Evolutionary conservation across 2,113 vertebrate genomes (phyloP).

Genomic region (Drymodes brunneopygia): DNA sequence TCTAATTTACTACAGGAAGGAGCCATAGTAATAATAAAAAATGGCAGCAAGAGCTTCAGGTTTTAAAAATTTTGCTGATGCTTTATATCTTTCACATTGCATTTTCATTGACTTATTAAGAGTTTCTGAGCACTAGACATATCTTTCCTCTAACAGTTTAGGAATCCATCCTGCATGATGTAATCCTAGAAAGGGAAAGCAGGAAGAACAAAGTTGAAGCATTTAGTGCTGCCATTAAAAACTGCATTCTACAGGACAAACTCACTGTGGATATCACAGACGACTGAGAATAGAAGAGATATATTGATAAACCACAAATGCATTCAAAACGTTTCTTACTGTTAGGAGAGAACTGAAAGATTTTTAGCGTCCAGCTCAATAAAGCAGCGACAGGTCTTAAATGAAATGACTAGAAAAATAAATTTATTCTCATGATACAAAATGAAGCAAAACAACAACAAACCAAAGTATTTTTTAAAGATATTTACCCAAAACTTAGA

Average conservation of each 20-base stretch:
- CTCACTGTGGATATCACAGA: not conserved
- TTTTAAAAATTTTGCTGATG: not conserved
- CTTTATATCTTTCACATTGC: not conserved
- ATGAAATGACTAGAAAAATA: not conserved
- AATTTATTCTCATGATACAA: not conserved
- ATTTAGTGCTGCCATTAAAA: not conserved
- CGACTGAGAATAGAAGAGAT: not conserved
- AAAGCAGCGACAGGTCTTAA: not conserved
- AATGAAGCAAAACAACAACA: not conserved
- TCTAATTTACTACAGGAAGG: not conserved
- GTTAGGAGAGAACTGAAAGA: not conserved
- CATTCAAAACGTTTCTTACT: not conserved
- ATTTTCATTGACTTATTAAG: not conserved
- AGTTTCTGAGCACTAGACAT: not conserved
- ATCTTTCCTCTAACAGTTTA: not conserved
- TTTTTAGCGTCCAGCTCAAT: not conserved
- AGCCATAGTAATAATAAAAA: not conserved
- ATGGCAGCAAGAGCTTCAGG: not conserved
- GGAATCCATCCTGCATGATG: not conserved
- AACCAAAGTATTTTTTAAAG: not conserved
- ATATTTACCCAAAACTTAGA: not conserved
- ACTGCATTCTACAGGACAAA: not conserved
- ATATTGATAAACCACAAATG: not conserved
- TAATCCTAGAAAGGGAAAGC: not conserved
- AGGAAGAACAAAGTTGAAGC: not conserved